A percentile compares a stretch with the other conserved stretches of the same genome.
These are phyloP conservation scores for Apocrypta bakeri DNA, from an alignment of 1,140 invertebrate species.

Conservation along the genomic window DNA sequence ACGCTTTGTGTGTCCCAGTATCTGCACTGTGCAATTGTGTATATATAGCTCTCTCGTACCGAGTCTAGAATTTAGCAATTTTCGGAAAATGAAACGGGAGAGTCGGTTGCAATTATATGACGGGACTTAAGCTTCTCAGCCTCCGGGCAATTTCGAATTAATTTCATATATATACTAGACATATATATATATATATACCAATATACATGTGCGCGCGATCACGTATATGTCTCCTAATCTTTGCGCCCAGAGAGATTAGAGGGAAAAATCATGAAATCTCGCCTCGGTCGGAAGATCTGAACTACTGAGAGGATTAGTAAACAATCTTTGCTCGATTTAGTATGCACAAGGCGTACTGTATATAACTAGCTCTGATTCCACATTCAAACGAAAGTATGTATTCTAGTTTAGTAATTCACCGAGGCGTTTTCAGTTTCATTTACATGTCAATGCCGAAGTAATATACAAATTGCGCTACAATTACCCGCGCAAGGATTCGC, in stretches of 20 bases:
- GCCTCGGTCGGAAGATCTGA: too few relatives aligned
- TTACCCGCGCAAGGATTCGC: constrained; percentile 63
- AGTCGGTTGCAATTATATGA: constrained; percentile 46
- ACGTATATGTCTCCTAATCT: constrained; percentile 50
- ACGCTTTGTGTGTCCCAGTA: too few relatives aligned
- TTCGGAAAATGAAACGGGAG: constrained; percentile 9
- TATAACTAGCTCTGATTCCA: neutral
- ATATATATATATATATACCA: too few relatives aligned
- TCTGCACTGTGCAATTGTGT: too few relatives aligned
- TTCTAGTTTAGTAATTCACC: constrained; percentile 48
- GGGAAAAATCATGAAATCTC: constrained; percentile 60
- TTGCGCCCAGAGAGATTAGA: constrained; percentile 52
- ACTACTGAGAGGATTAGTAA: constrained; percentile 16
- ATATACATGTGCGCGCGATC: too few relatives aligned
- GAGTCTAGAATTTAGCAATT: neutral
- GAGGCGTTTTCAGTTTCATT: constrained; percentile 59
- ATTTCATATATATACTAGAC: neutral
- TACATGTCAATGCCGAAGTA: constrained; percentile 74
- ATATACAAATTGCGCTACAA: constrained; percentile 75
- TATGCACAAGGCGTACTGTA: neutral
- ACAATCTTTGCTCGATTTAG: neutral
- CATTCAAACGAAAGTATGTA: neutral
- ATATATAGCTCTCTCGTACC: neutral
- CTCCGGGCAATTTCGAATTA: neutral
- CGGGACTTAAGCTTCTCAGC: constrained; percentile 4